Percentiles rank a stretch among this genome's conserved stretches.
Conservation (phyloP, 2,113 vertebrate genomes). For the Tyto alba region DNA sequence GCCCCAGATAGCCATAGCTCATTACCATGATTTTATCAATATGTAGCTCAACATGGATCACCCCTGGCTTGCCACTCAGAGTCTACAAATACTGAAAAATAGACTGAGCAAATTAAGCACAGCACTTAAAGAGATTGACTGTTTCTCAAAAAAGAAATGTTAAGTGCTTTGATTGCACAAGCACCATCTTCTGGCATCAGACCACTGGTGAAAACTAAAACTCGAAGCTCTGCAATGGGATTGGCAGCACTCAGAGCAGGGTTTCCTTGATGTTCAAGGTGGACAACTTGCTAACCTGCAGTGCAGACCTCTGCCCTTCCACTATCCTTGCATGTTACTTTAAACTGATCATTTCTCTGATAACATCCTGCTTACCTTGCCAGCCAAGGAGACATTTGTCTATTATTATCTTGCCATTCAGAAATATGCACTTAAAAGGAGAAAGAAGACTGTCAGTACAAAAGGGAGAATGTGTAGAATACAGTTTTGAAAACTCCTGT, state of each 20-base stretch:
- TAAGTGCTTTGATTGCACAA: not conserved
- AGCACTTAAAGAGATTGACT: not conserved
- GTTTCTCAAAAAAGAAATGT: not conserved
- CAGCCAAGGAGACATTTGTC: not conserved
- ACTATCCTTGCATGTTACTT: not conserved
- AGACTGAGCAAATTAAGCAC: not conserved
- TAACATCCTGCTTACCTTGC: not conserved
- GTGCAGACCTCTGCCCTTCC: not conserved
- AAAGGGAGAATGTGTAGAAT: not conserved
- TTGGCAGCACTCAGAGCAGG: not conserved
- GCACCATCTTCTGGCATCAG: not conserved
- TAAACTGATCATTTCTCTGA: not conserved
- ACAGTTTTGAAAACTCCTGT: not conserved
- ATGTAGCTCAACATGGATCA: not conserved
- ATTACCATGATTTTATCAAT: not conserved
- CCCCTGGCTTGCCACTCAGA: not conserved
- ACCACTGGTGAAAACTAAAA: not conserved
- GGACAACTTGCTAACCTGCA: rapidly evolving
- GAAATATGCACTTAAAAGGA: not conserved
- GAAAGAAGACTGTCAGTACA: not conserved
- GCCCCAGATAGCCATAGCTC: not conserved
- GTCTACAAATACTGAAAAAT: not conserved
- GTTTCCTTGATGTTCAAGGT: not conserved
- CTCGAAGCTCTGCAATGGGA: not conserved
- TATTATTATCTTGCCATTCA: not conserved